Conservation (phyloP, 2,888 invertebrate species). For the Neria commutata region DNA sequence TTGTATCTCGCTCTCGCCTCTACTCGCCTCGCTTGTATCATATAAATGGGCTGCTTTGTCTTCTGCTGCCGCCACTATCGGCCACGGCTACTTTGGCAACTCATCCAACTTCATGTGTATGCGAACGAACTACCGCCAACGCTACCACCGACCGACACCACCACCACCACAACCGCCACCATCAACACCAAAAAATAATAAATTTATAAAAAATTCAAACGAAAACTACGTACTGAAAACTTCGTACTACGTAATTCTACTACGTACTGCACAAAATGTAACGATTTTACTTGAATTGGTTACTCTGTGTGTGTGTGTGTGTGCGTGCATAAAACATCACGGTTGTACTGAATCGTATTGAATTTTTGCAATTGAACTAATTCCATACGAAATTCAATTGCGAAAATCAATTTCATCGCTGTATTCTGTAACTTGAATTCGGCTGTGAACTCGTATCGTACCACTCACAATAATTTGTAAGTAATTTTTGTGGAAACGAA, state of each 20-base stretch:
- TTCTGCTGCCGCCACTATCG: conserved; percentile 8
- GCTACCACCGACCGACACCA: not conserved
- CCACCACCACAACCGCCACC: conserved; percentile 5
- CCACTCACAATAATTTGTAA: conserved; percentile 47
- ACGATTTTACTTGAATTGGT: conserved; percentile 24
- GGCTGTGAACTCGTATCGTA: conserved; percentile 16
- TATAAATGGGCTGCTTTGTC: conserved; percentile 31
- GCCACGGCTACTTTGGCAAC: conserved; percentile 9
- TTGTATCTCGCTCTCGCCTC: conserved; percentile 39
- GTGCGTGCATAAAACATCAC: not conserved
- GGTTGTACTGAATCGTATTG: not conserved
- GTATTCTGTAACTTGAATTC: not conserved
- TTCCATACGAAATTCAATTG: not conserved
- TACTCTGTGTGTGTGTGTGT: conserved; percentile 6
- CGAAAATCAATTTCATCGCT: conserved; percentile 1
- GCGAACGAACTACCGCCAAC: conserved; percentile 5
- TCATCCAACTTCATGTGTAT: conserved; percentile 1
- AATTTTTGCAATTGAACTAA: conserved; percentile 5
- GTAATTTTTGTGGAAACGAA: conserved; percentile 44
- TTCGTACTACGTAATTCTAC: not conserved
- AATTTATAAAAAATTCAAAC: not conserved
- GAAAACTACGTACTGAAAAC: not conserved
- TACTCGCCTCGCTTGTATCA: conserved; percentile 15
- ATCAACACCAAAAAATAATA: not conserved
- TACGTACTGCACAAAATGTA: conserved; percentile 15